Base-by-base conservation (phyloP, 2,113 vertebrate genomes). In the Oreochromis spilurus region DNA sequence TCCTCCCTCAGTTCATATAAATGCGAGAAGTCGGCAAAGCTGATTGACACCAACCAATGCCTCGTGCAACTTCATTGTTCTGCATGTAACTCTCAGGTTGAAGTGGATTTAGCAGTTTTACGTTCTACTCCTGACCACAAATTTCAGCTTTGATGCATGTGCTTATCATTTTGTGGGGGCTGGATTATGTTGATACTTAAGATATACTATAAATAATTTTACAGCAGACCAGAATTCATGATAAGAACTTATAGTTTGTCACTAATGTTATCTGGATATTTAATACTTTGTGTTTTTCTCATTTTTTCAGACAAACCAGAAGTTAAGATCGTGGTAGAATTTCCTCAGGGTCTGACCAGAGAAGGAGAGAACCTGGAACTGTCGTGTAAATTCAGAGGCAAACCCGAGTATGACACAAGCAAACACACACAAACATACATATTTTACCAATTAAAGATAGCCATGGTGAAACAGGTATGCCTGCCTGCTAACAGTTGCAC, bases 301-400 rank as follows among this genome's bases (percentile, higher is more conserved):
- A 3, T 65, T 26, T 31, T 89, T 81, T 38, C 97, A 99, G 98
- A 98, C 97, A 99, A 99, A 95, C 98, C 98, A 5, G 97, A 98
- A 94, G 98, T 99, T 90, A 97, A 97, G 93, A 98, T 99, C 58
- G 95, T 97, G 87, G 97, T 98, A 92, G 98, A 97, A 82, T 98
- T 97, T 88, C 98, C 98, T 75, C 97, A 97, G 94, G 98, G 98
- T 87, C 97, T 98, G 55, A 98, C 98, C 48, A 97, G 98, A 82
- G 98, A 99, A 96, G 98, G 98, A 83, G 98, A 99, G 88, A 97
- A 97, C 19, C 96, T 99, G 60, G 98, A 99, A 70, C 95, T 99
- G 93, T 97, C 96, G 0, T 99, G 98, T 90, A 96, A 96, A 87
- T 97, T 97, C 84, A 97, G 97, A 95, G 98, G 98, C 93, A 99